A percentile compares a stretch with the other conserved stretches of the same genome.
phyloP scores from a whole-genome alignment of 2,797 vertebrate genomes.

The Micrastur ruficollis region DNA sequence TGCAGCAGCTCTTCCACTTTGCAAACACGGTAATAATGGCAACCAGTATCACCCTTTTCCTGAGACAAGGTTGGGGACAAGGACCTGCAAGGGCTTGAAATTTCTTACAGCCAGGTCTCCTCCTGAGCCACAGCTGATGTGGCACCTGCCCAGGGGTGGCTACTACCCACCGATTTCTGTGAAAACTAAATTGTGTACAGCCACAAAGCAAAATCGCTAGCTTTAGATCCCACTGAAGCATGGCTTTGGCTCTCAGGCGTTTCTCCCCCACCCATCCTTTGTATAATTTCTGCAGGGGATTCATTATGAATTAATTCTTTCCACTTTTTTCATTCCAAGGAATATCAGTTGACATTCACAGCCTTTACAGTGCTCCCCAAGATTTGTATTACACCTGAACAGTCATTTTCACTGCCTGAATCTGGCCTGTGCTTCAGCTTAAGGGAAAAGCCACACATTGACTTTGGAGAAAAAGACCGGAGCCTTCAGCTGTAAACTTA shows the following conservation, averaged over 20 bases:
- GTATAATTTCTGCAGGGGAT: not conserved
- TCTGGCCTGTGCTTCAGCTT: not conserved
- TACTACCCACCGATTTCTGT: not conserved
- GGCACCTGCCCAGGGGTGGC: not conserved
- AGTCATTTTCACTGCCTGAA: not conserved
- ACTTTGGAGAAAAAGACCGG: not conserved
- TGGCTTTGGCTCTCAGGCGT: not conserved
- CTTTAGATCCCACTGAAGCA: not conserved
- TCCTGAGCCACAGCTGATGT: not conserved
- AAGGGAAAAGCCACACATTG: not conserved
- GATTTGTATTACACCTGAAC: not conserved
- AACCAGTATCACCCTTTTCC: not conserved
- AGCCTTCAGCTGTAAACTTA: not conserved
- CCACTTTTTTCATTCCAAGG: not conserved
- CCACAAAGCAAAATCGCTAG: not conserved
- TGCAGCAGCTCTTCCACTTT: not conserved
- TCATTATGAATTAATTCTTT: not conserved
- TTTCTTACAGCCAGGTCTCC: not conserved
- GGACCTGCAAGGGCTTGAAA: not conserved
- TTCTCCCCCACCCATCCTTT: not conserved
- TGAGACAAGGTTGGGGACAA: not conserved
- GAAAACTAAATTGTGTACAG: not conserved
- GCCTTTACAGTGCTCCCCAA: not conserved
- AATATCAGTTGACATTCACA: not conserved
- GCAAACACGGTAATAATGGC: rapidly evolving